These are phyloP conservation scores for Danaus chrysippus DNA, from an alignment of 2,888 invertebrate species.

Conservation along the genomic window DNA sequence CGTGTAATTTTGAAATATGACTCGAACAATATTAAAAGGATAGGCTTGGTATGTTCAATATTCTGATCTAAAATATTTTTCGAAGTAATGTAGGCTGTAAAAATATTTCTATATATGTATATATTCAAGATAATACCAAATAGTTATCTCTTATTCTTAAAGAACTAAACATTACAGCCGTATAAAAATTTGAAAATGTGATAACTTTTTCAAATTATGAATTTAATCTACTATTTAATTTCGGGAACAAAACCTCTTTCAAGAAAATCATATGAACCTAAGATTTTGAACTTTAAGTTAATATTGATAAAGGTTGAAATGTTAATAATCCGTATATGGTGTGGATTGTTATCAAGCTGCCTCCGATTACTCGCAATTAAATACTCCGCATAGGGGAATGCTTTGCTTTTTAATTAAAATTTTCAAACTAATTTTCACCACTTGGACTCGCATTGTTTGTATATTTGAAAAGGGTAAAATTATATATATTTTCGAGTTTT, in stretches of 20 bases:
- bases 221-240: too few species aligned
- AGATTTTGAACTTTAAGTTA: background rate
- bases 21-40: background rate
- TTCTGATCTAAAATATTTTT: background rate
- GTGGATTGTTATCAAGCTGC: slow-evolving; percentile 1
- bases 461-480: slow-evolving; percentile 42
- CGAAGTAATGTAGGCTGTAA: too few species aligned
- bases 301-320: background rate
- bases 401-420: slow-evolving; percentile 52
- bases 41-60: background rate
- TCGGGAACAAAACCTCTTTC: background rate
- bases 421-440: slow-evolving; percentile 43
- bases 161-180: too few species aligned
- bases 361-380: slow-evolving; percentile 29
- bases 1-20: slow-evolving; percentile 5
- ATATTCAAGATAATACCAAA: too few species aligned
- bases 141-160: too few species aligned
- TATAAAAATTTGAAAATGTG: too few species aligned
- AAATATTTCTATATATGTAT: too few species aligned
- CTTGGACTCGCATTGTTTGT: slow-evolving; percentile 33
- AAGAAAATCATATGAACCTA: background rate
- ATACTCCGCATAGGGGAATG: slow-evolving; percentile 21
- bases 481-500: slow-evolving; percentile 37
- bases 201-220: too few species aligned
- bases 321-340: background rate